phyloP scores from a whole-genome alignment of 1,140 invertebrate species.

The Pseudachorutes palmiensis region DNA sequence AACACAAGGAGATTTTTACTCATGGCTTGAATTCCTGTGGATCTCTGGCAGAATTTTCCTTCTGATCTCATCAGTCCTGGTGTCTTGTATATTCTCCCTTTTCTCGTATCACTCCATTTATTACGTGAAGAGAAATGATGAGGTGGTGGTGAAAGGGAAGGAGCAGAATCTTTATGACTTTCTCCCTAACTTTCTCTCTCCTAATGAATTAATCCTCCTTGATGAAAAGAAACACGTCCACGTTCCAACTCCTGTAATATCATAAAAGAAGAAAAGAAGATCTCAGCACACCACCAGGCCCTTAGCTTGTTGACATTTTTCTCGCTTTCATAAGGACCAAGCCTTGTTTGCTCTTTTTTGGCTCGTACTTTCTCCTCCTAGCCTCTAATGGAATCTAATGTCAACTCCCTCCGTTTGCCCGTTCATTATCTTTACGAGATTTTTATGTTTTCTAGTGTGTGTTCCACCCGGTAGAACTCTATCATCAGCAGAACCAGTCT shows the following conservation, averaged over 20 bases:
- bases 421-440: constrained; percentile 3
- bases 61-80: too few relatives aligned
- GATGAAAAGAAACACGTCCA: constrained; percentile 19
- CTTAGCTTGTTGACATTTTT: background rate
- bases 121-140: constrained; percentile 10
- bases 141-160: background rate
- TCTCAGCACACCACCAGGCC: background rate
- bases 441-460: background rate
- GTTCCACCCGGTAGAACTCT: background rate
- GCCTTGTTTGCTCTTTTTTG: background rate
- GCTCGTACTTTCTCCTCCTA: background rate
- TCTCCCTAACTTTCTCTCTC: background rate
- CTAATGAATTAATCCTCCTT: constrained; percentile 18
- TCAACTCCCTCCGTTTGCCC: background rate
- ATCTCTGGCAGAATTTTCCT: too few relatives aligned
- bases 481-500: too few relatives aligned
- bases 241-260: background rate
- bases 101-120: too few relatives aligned
- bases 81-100: too few relatives aligned
- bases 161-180: constrained; percentile 1
- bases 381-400: constrained; percentile 5
- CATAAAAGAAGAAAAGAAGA: background rate
- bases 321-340: background rate
- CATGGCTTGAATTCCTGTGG: too few relatives aligned
- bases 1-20: too few relatives aligned